Conservation (phyloP, 2,797 vertebrate species). For the Channallabes apus region DNA sequence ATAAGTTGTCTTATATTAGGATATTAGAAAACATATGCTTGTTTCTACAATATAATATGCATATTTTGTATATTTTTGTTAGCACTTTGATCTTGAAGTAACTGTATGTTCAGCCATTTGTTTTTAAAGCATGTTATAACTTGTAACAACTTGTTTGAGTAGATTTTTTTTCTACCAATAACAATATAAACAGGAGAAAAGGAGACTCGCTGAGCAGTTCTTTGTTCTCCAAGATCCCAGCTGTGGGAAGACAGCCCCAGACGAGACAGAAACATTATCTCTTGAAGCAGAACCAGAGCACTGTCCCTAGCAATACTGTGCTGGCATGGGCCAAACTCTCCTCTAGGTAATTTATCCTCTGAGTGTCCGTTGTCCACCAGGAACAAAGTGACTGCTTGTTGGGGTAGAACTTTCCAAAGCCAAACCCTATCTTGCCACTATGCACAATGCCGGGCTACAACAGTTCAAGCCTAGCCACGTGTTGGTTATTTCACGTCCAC, state of each 20-base stretch:
- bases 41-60: background rate
- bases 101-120: background rate
- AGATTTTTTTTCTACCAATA: background rate
- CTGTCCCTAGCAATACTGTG: constrained; percentile 62
- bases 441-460: constrained; percentile 71
- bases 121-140: background rate
- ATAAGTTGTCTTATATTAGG: background rate
- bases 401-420: constrained; percentile 66
- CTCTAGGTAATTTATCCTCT: constrained; percentile 80
- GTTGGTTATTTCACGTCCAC: constrained; percentile 84
- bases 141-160: background rate
- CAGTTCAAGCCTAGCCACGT: constrained; percentile 89
- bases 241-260: constrained; percentile 80
- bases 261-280: constrained; percentile 89
- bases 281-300: constrained; percentile 76
- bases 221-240: constrained; percentile 73
- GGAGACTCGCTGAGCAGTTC: constrained; percentile 51
- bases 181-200: constrained; percentile 1
- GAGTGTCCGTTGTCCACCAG: constrained; percentile 71
- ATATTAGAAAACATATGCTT: background rate
- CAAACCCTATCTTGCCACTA: constrained; percentile 62
- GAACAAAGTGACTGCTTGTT: constrained; percentile 86
- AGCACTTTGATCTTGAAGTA: background rate
- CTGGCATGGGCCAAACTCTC: constrained; percentile 66
- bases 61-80: background rate